Evolutionary conservation across 1,140 invertebrate species (phyloP).

Genomic region (Orussus abietinus): DNA sequence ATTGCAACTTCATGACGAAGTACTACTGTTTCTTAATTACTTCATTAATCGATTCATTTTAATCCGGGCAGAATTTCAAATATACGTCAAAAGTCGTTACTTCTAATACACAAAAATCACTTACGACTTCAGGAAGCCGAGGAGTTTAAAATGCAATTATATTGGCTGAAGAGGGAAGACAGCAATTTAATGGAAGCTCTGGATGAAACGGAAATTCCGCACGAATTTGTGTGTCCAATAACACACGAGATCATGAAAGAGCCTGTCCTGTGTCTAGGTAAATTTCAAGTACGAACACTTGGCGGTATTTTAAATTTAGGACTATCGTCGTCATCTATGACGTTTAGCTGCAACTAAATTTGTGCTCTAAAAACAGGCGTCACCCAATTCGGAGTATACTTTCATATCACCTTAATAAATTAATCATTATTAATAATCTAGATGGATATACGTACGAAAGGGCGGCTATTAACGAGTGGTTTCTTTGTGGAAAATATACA

Average conservation of each 20-base stretch:
- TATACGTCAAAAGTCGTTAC: too few species aligned
- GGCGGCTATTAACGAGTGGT: slow-evolving; percentile 72
- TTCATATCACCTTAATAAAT: too few species aligned
- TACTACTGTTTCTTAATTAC: too few species aligned
- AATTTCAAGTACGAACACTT: slow-evolving; percentile 3
- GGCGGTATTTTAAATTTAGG: too few species aligned
- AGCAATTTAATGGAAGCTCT: slow-evolving; percentile 18
- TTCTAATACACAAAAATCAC: too few species aligned
- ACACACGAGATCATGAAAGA: slow-evolving; percentile 77
- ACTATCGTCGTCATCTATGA: too few species aligned
- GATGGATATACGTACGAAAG: slow-evolving; percentile 79
- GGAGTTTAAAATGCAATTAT: slow-evolving; percentile 46
- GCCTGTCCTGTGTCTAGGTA: slow-evolving; percentile 70
- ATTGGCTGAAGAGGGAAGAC: slow-evolving; percentile 54
- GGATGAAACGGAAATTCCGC: slow-evolving; percentile 50
- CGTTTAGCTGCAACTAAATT: too few species aligned
- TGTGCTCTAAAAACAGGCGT: not conserved
- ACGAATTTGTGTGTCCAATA: slow-evolving; percentile 78
- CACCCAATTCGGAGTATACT: too few species aligned
- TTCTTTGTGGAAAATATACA: slow-evolving; percentile 65
- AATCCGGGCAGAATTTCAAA: too few species aligned
- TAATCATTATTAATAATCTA: slow-evolving; percentile 29
- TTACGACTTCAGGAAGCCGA: too few species aligned
- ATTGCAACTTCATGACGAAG: too few species aligned
- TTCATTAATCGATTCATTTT: too few species aligned